Base-by-base conservation (phyloP, 2,888 invertebrate genomes). In the Cerceris ruficornis region DNA sequence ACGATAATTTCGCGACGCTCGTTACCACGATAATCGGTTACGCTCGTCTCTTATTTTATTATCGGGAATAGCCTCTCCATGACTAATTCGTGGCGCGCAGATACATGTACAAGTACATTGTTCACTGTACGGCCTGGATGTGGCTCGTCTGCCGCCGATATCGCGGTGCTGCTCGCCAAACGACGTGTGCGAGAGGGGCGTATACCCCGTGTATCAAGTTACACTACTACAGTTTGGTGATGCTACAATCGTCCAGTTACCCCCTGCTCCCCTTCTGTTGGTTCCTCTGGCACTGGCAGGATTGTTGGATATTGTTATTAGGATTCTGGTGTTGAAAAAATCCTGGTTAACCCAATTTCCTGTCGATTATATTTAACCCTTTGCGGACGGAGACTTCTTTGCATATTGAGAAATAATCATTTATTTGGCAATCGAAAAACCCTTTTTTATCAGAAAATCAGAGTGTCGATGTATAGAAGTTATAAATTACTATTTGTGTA, bases 151-250 rank as follows among this genome's bases (percentile, higher is more conserved):
- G 81, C 76, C 69, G 57, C 69, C 85, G 86, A 88, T 88, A 86
- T 82, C 81, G 77, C 68, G 67, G 64, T 81, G 81, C 79, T 75
- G 69, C 28, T 28, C 28, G 78, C 69, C 71, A 71, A 76, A 62
- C 77, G 64, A 69, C 74, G 89, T 89, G 86, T 83, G 85, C 82
- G 82, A 89, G 83, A 84, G 90, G 90, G 91, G 91, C 91, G 91
- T 89, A 87, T 83, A 86, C 85, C 86, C 87, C 65, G 85, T 81
- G 88, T 91, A 89, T 91, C 90, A 88, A 87, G 88, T 91, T 91
- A 90, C 91, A 88, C 83, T 86, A 86, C 86, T 86, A 87, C 87
- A 82, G 86, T 79, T 86, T 84, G 85, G 87, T 88, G 88, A 88
- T 87, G 88, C 84, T 88, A 87, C 84, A 89, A 88, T 90, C 88